A percentile compares a stretch with the other conserved stretches of the same genome.
Evolutionary conservation across 2,113 vertebrate species (phyloP).

Genomic region (Neotoma lepida): DNA sequence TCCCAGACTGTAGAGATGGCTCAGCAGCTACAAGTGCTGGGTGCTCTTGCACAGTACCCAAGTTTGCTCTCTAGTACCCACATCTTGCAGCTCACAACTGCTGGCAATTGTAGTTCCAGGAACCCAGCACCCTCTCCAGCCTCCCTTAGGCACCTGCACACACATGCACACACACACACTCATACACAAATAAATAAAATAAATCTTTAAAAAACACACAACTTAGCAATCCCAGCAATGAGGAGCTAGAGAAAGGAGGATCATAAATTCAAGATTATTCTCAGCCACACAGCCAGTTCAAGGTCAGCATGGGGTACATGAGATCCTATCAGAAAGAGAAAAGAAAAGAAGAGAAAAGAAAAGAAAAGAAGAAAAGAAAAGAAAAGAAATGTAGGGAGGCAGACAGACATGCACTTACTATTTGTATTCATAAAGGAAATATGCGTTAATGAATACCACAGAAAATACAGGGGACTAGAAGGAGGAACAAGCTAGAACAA

Average conservation of each 20-base stretch:
- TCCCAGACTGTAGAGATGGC: neutral
- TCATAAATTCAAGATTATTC: neutral
- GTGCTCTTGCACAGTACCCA: neutral
- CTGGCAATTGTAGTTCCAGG: neutral
- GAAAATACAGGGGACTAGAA: neutral
- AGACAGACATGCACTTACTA: neutral
- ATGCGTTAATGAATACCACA: neutral
- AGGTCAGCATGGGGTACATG: too few species aligned
- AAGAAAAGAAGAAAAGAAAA: neutral
- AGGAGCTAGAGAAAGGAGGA: neutral
- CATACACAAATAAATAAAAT: neutral
- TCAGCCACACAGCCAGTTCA: neutral
- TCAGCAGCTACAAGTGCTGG: neutral
- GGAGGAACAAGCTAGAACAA: neutral
- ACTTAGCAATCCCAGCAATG: neutral
- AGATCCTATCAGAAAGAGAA: neutral
- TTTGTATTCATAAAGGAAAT: neutral
- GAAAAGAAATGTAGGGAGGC: neutral
- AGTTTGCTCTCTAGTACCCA: neutral
- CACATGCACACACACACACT: neutral
- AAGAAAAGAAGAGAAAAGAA: neutral
- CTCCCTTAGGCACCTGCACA: neutral
- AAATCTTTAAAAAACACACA: neutral
- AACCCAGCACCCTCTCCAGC: neutral
- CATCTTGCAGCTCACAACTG: neutral